Percentiles rank a stretch among this genome's conserved stretches.
Conservation (phyloP, 2,113 vertebrate genomes). For the Syngnathus floridae region DNA sequence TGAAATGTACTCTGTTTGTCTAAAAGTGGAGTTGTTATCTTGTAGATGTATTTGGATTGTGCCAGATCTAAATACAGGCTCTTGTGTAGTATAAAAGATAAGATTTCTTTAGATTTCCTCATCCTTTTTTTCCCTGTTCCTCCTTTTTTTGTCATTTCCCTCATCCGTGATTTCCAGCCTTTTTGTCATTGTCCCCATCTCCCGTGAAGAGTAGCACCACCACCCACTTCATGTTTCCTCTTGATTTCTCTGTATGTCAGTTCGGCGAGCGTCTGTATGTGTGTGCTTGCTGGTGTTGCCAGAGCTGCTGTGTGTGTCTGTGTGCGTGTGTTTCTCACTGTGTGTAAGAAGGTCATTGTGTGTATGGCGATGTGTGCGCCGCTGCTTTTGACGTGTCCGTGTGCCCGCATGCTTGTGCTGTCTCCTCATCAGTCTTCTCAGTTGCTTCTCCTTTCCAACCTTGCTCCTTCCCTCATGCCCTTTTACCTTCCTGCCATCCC, state of each 20-base stretch:
- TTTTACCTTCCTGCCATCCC: slow-evolving; percentile 34
- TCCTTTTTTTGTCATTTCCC: slow-evolving; percentile 16
- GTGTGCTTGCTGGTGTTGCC: slow-evolving; percentile 25
- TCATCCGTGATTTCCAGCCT: slow-evolving; percentile 45
- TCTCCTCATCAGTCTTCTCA: slow-evolving; percentile 57
- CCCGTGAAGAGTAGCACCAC: slow-evolving; percentile 32
- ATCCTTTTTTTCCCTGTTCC: slow-evolving; percentile 12
- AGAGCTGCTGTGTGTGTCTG: slow-evolving; percentile 23
- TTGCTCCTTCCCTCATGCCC: slow-evolving; percentile 31
- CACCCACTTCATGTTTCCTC: slow-evolving; percentile 44
- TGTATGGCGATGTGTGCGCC: neutral
- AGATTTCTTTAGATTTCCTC: slow-evolving; percentile 57
- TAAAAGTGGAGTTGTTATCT: slow-evolving; percentile 41
- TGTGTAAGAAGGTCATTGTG: slow-evolving; percentile 4
- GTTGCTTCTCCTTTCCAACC: slow-evolving; percentile 52
- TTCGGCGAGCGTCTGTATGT: slow-evolving; percentile 51
- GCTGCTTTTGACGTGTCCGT: neutral
- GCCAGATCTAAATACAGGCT: slow-evolving; percentile 61
- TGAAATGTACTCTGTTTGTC: slow-evolving; percentile 53
- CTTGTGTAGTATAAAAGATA: slow-evolving; percentile 50
- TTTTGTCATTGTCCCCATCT: slow-evolving; percentile 49
- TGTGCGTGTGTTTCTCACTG: slow-evolving; percentile 5
- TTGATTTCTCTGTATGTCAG: slow-evolving; percentile 56
- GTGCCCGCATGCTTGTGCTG: slow-evolving; percentile 33
- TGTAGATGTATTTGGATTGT: slow-evolving; percentile 60